Base-by-base conservation (phyloP, 2,113 vertebrate species). In the Plestiodon gilberti region DNA sequence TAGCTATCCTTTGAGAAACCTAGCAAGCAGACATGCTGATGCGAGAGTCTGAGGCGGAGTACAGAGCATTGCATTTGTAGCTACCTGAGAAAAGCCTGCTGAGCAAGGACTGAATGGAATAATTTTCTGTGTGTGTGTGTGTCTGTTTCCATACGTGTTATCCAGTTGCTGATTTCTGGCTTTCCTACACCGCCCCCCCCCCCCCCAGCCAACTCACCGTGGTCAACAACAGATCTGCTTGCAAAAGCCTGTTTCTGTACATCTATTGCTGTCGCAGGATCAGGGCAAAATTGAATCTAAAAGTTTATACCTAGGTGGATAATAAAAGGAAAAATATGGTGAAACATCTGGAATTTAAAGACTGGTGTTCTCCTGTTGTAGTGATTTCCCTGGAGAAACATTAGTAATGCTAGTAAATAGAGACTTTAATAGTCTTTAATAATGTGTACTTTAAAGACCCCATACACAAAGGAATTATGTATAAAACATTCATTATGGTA, bases 341-440 rank as follows among this genome's bases (percentile, higher is more conserved):
- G 94, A 95, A 96, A 96, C 94, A 96, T 94, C 93, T 93, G 91
- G 90, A 95, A 96, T 96, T 96, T 95, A 96, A 96, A 96, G 95
- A 94, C 92, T 59, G 43, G 90, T 95, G 89, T 70, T 1, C 84
- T 93, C 94, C 94, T 91, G 90, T 94, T 96, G 95, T 95, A 94
- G 89, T 95, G 89, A 95, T 96, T 96, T 97, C 93, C 96, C 95
- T 84, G 94, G 94, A 96, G 96, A 90, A 95, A 94, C 91, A 88
- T 91, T 89, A 94, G 93, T 96, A 96, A 96, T 95, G 94, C 95
- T 94, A 91, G 95, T 96, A 97, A 97, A 96, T 95, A 96, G 95
- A 94, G 93, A 95, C 90, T 94, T 96, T 96, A 97, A 96, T 96
- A 95, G 95, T 94, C 92, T 97, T 96, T 94, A 97, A 95, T 95